Evolutionary conservation across 2,797 vertebrate genomes (phyloP).

Genomic region (Tokudaia muenninki): DNA sequence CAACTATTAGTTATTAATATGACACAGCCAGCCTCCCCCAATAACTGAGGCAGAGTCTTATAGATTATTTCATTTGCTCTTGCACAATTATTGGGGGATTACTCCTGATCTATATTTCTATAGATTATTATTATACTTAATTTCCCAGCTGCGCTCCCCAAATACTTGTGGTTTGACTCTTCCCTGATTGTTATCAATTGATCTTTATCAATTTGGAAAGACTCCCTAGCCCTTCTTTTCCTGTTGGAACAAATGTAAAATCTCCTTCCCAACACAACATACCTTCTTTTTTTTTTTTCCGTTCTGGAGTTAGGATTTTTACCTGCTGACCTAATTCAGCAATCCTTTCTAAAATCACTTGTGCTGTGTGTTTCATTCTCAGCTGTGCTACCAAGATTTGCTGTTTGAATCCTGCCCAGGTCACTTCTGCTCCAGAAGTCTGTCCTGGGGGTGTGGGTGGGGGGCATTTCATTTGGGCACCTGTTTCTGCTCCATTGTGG

Average conservation of each 20-base stretch:
- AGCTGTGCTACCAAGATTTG: background rate
- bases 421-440: background rate
- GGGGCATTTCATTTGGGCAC: background rate
- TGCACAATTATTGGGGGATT: background rate
- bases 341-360: background rate
- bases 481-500: background rate
- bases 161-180: too few species aligned
- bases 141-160: too few species aligned
- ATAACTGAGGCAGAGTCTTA: background rate
- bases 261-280: background rate
- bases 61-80: background rate
- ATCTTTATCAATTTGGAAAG: background rate
- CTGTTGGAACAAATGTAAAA: background rate
- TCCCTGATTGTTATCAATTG: background rate
- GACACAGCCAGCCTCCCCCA: background rate
- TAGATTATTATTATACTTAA: too few species aligned
- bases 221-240: background rate
- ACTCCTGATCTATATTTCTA: background rate
- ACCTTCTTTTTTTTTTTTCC: too few species aligned
- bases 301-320: background rate
- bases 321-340: background rate
- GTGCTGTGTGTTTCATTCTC: too few species aligned
- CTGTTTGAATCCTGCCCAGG: background rate
- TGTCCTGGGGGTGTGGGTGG: background rate
- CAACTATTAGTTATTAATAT: background rate